A percentile compares a stretch with the other conserved stretches of the same genome.
These are phyloP conservation scores for Apeltes quadracus DNA, from an alignment of 2,113 vertebrate genomes.

Conservation along the genomic window DNA sequence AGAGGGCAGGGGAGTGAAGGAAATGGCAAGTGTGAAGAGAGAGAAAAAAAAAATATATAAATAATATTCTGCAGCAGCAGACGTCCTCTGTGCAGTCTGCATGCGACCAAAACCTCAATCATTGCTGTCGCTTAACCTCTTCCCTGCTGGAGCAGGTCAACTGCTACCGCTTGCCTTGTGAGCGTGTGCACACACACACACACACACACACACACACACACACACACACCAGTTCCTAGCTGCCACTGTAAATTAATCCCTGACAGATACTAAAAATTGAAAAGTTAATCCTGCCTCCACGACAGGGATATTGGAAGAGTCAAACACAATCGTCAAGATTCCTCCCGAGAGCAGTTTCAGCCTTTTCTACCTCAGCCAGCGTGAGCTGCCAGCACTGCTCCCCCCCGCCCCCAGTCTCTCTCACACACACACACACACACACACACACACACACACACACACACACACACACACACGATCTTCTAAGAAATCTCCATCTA, in stretches of 20 bases:
- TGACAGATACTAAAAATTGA: constrained; percentile 56
- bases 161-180: constrained; percentile 31
- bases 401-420: too few species aligned
- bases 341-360: constrained; percentile 45
- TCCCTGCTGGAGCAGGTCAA: constrained; percentile 49
- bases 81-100: constrained; percentile 55
- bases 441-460: constrained; percentile 8
- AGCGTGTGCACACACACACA: constrained; percentile 27
- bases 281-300: constrained; percentile 57
- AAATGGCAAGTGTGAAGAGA: constrained; percentile 45
- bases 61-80: constrained; percentile 42
- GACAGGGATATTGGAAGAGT: constrained; percentile 51
- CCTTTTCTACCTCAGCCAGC: constrained; percentile 43
- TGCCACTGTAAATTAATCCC: constrained; percentile 70
- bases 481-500: constrained; percentile 41
- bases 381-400: constrained; percentile 27
- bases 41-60: constrained; percentile 23
- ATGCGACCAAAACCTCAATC: constrained; percentile 71
- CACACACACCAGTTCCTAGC: constrained; percentile 49
- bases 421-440: constrained; percentile 7
- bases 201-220: constrained; percentile 25
- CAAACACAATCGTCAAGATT: constrained; percentile 55
- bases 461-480: neutral
- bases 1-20: constrained; percentile 39
- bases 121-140: constrained; percentile 67